Evolutionary conservation across 2,888 invertebrate species (phyloP).

Genomic region (Oxyteleia sp.): DNA sequence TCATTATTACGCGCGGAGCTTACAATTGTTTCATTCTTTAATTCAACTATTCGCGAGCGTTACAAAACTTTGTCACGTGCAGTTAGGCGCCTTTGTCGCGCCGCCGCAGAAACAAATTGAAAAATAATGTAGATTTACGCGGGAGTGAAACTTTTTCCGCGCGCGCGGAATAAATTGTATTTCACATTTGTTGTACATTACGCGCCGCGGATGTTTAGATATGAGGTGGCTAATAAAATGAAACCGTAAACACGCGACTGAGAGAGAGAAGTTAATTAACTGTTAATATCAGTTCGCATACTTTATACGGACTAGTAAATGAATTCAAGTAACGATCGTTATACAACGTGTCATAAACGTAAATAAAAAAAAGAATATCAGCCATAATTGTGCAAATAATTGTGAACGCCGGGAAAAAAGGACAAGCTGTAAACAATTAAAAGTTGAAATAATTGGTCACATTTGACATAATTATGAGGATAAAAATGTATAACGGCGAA

Average conservation of each 20-base stretch:
- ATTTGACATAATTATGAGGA: constrained; percentile 16
- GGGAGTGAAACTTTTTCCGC: not conserved
- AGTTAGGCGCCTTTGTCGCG: not conserved
- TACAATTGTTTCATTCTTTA: constrained; percentile 5
- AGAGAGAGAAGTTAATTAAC: constrained; percentile 30
- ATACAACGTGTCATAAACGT: constrained; percentile 38
- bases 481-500: constrained; percentile 27
- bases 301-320: constrained; percentile 16
- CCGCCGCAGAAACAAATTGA: not conserved
- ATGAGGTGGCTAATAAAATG: not conserved
- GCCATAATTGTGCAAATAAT: constrained; percentile 30
- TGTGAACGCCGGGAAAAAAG: not conserved
- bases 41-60: not conserved
- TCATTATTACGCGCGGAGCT: constrained; percentile 1
- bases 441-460: constrained; percentile 14
- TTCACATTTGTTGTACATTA: not conserved
- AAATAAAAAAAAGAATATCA: constrained; percentile 36
- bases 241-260: too few relatives aligned
- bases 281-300: constrained; percentile 25
- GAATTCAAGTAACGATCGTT: constrained; percentile 28
- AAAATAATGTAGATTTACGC: constrained; percentile 15
- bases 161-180: not conserved
- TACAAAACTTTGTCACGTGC: constrained; percentile 12
- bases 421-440: constrained; percentile 25
- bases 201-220: not conserved